Conservation (phyloP, 2,888 invertebrate species). For the Chaitophorus viminalis region DNA sequence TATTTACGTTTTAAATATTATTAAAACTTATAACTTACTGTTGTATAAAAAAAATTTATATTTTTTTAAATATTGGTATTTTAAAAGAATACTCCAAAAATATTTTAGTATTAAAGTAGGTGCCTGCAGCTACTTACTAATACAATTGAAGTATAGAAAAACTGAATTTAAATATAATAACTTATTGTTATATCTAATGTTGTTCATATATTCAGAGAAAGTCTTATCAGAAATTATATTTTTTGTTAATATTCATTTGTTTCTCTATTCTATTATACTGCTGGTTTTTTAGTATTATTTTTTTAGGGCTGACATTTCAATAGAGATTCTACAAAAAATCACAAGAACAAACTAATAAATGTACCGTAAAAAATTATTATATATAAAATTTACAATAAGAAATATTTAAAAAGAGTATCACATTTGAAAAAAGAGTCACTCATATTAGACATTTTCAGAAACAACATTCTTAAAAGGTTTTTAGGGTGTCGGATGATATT, state of each 20-base stretch:
- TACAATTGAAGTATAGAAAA: background rate
- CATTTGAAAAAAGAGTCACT: background rate
- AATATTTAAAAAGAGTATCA: background rate
- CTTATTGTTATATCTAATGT: conserved; percentile 19
- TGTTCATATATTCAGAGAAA: conserved; percentile 47
- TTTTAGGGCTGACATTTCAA: background rate
- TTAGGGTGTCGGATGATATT: background rate
- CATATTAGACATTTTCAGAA: background rate
- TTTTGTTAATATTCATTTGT: conserved; percentile 18
- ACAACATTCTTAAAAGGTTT: background rate
- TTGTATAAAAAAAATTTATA: background rate
- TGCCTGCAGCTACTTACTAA: background rate
- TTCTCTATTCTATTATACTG: conserved; percentile 14
- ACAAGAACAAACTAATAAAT: background rate
- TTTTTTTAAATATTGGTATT: background rate
- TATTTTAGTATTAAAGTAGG: background rate
- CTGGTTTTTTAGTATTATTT: background rate
- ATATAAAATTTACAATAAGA: background rate
- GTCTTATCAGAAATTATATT: conserved; percentile 52
- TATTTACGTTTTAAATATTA: no score
- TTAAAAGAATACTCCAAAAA: background rate
- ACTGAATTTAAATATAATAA: conserved; percentile 27
- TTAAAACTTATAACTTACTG: no score
- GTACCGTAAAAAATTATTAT: background rate
- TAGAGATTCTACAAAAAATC: background rate